phyloP scores from a whole-genome alignment of 92 coral and sea anemone species.

The Umimayanthus kanabou region DNA sequence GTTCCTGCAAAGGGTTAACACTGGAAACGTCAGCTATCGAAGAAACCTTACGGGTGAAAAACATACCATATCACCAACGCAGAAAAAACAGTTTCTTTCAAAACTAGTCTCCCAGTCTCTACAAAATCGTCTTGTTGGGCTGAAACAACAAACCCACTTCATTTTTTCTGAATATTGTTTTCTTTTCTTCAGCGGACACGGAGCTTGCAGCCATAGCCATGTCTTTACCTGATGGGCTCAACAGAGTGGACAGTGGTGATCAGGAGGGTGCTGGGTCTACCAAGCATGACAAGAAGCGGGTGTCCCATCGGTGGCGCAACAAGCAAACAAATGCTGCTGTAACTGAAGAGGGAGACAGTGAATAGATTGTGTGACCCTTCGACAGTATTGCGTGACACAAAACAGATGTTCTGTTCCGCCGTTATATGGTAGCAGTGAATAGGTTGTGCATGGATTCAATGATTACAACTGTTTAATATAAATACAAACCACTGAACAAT shows the following conservation, averaged over 20 bases:
- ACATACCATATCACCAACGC: no score
- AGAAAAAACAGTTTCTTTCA: no score
- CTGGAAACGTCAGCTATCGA: no score
- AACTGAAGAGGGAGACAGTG: constrained; percentile 46
- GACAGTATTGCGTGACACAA: background rate
- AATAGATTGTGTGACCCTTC: constrained; percentile 9
- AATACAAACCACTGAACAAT: background rate
- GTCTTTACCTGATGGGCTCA: constrained; percentile 92
- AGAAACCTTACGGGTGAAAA: no score
- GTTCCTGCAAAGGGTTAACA: no score
- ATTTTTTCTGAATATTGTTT: background rate
- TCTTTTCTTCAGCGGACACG: constrained; percentile 43
- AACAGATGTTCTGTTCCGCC: background rate
- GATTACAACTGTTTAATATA: background rate
- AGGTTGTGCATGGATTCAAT: background rate
- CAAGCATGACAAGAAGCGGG: constrained; percentile 66
- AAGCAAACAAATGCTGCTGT: constrained; percentile 49
- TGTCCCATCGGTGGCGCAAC: constrained; percentile 79
- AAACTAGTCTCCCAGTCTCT: no score
- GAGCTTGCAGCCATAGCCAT: constrained; percentile 65
- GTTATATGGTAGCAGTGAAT: background rate
- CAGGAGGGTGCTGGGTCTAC: constrained; percentile 48
- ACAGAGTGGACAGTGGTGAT: constrained; percentile 61
- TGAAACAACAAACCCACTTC: background rate
- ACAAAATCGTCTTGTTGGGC: background rate